phyloP scores from a whole-genome alignment of 2,888 invertebrate genomes.

The Nebria salina region DNA sequence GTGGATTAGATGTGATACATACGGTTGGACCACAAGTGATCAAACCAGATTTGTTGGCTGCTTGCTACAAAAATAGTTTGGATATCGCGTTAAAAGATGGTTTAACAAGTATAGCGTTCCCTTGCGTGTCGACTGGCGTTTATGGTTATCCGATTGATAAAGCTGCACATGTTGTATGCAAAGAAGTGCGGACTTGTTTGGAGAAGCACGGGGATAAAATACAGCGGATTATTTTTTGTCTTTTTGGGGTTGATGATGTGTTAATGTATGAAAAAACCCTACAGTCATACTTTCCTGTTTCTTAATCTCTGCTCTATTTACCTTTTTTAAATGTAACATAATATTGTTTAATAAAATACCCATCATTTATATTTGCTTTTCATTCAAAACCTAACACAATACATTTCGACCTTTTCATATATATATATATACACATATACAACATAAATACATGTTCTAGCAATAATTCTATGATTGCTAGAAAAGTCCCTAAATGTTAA shows the following conservation, averaged over 20 bases:
- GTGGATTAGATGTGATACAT: conserved; percentile 82
- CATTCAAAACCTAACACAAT: too few species aligned
- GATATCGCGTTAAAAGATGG: conserved; percentile 66
- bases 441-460: too few species aligned
- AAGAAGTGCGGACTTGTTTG: conserved; percentile 73
- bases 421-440: too few species aligned
- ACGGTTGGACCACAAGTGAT: conserved; percentile 88
- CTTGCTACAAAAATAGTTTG: conserved; percentile 78
- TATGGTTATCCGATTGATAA: conserved; percentile 85
- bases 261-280: conserved; percentile 76
- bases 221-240: conserved; percentile 82
- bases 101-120: conserved; percentile 80
- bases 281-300: conserved; percentile 76
- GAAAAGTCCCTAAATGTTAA: too few species aligned
- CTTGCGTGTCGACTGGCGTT: conserved; percentile 92
- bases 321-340: not conserved
- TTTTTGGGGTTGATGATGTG: conserved; percentile 78
- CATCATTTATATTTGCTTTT: too few species aligned
- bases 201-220: conserved; percentile 65
- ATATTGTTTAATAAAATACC: too few species aligned
- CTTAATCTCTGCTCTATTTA: conserved; percentile 52
- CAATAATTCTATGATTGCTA: too few species aligned
- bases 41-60: conserved; percentile 69
- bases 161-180: conserved; percentile 80
- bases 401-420: too few species aligned